A percentile compares a stretch with the other conserved stretches of the same genome.
Conservation (phyloP, 2,113 vertebrate species). For the Oenanthe melanoleuca region DNA sequence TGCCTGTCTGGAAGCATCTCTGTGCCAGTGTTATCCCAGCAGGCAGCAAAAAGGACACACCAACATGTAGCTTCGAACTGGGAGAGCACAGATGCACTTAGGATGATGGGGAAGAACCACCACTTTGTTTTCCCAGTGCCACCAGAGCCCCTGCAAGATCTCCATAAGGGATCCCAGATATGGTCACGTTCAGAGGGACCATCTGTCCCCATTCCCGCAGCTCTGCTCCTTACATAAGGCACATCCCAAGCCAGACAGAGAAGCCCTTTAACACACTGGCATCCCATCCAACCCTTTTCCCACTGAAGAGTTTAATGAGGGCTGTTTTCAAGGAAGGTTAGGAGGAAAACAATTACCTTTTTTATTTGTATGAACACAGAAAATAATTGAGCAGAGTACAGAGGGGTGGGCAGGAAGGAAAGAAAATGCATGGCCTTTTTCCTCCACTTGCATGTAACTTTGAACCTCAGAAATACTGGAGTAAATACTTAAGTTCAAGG, state of each 20-base stretch:
- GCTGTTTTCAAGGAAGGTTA: not conserved
- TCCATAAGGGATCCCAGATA: not conserved
- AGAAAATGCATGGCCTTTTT: not conserved
- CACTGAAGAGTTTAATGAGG: constrained; percentile 21
- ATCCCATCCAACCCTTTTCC: not conserved
- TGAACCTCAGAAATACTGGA: not conserved
- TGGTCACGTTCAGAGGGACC: accelerated
- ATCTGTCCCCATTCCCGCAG: not conserved
- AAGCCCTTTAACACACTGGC: not conserved
- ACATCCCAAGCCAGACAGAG: not conserved
- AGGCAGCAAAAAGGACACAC: not conserved
- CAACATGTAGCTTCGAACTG: accelerated
- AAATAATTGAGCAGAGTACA: not conserved
- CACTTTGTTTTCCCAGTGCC: not conserved
- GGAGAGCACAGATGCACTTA: not conserved
- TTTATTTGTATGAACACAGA: not conserved
- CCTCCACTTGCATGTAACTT: not conserved
- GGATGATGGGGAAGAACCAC: not conserved
- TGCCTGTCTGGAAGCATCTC: not conserved
- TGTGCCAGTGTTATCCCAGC: not conserved
- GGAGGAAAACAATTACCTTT: constrained; percentile 21
- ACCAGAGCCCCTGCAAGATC: not conserved
- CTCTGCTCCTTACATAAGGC: constrained; percentile 6
- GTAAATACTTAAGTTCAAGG: not conserved
- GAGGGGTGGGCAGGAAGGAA: not conserved